Percentiles rank a stretch among this genome's conserved stretches.
phyloP scores from a whole-genome alignment of 2,797 vertebrate species.

The Enteromius argenteus region DNA sequence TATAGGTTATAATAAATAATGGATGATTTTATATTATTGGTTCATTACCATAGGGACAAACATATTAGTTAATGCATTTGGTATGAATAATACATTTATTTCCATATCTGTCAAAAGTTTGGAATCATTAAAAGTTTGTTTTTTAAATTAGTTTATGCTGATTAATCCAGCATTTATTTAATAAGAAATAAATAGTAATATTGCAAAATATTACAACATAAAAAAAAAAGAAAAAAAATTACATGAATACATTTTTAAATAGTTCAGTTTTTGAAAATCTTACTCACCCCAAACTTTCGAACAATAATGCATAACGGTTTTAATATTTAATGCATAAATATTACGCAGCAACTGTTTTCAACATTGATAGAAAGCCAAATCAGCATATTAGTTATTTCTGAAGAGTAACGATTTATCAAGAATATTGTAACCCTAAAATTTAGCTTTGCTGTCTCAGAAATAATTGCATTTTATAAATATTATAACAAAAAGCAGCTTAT shows the following conservation, averaged over 20 bases:
- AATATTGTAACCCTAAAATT: too few species aligned
- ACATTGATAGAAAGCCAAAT: background rate
- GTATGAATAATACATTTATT: background rate
- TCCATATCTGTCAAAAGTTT: background rate
- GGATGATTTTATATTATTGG: constrained; percentile 12
- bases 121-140: background rate
- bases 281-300: background rate
- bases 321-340: background rate
- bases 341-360: background rate
- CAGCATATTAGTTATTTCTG: background rate
- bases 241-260: too few species aligned
- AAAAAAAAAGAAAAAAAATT: too few species aligned
- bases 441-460: background rate
- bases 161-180: background rate
- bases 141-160: background rate
- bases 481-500: background rate
- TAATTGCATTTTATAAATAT: background rate
- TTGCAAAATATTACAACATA: background rate
- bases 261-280: background rate
- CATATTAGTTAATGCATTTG: background rate
- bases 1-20: background rate
- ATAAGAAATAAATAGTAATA: background rate
- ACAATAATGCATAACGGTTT: background rate
- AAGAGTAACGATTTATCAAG: too few species aligned
- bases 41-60: background rate